Evolutionary conservation across 2,113 vertebrate species (phyloP), one percentile per base, ranked within the genome.

Genomic region (Menidia beryllina): DNA sequence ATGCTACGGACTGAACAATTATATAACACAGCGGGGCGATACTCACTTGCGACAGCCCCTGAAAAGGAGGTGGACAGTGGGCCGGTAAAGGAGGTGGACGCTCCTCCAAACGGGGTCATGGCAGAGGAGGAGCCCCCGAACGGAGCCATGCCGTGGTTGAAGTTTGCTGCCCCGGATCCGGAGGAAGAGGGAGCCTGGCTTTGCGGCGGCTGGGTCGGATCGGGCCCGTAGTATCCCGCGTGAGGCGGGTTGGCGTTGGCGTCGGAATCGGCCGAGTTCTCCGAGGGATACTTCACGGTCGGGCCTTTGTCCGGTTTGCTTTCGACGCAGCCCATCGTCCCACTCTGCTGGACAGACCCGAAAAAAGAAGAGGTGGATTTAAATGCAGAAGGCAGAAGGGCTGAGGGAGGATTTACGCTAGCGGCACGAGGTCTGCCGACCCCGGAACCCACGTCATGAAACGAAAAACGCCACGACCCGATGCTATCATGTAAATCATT

Each of bases 241-340:
- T 95, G 93, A 65, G 93, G 89, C 0, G 93, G 88, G 70, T 91
- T 59, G 47, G 91, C 75, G 68, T 89, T 87, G 13, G 93, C 89
- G 66, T 96, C 96, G 0, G 88, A 64, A 26, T 3, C 38, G 11
- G 92, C 80, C 59, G 92, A 72, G 57, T 89, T 96, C 56, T 97
- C 96, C 15, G 94, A 85, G 84, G 94, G 93, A 50, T 96, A 96
- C 84, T 98, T 97, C 91, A 96, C 94, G 2, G 92, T 25, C 47
- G 95, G 93, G 86, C 94, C 93, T 93, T 98, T 98, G 90, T 96
- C 94, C 88, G 96, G 94, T 90, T 98, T 98, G 91, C 97, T 98
- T 94, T 97, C 96, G 77, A 98, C 93, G 85, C 96, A 98, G 88
- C 97, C 97, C 97, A 98, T 98, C 54, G 87, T 91, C 73, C 89